Evolutionary conservation across 2,797 vertebrate species (phyloP).

Genomic region (Bufotes viridis): DNA sequence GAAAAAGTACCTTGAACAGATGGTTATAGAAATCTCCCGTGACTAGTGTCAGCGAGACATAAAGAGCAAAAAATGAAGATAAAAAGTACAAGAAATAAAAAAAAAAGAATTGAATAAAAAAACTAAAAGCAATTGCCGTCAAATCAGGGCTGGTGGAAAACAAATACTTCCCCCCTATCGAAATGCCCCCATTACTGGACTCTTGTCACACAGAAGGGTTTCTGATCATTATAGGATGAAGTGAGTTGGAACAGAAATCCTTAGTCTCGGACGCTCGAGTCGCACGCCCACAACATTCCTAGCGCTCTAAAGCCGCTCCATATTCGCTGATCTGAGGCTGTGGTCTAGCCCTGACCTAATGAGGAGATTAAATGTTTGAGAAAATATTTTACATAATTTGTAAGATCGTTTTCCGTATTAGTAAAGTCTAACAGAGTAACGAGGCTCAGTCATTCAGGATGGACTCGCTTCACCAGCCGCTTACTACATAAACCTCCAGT

Average conservation of each 20-base stretch:
- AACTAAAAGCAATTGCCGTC: background rate
- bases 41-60: background rate
- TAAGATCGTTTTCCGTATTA: background rate
- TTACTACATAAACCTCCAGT: background rate
- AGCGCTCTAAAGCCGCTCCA: too few species aligned
- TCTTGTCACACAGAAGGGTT: too few species aligned
- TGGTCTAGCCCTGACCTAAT: background rate
- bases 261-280: too few species aligned
- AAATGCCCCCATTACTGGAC: background rate
- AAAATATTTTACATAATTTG: background rate
- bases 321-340: background rate
- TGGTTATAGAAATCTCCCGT: constrained; percentile 6
- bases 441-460: background rate
- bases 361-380: background rate
- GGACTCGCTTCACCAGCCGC: background rate
- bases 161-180: too few species aligned
- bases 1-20: background rate
- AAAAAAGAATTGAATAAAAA: background rate
- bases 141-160: background rate
- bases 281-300: too few species aligned
- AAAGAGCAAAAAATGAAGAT: background rate
- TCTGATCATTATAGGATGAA: too few species aligned
- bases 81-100: too few species aligned
- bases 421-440: background rate
- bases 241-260: too few species aligned